Conservation (phyloP, 2,113 vertebrate species). For the Hydrochoerus hydrochaeris region DNA sequence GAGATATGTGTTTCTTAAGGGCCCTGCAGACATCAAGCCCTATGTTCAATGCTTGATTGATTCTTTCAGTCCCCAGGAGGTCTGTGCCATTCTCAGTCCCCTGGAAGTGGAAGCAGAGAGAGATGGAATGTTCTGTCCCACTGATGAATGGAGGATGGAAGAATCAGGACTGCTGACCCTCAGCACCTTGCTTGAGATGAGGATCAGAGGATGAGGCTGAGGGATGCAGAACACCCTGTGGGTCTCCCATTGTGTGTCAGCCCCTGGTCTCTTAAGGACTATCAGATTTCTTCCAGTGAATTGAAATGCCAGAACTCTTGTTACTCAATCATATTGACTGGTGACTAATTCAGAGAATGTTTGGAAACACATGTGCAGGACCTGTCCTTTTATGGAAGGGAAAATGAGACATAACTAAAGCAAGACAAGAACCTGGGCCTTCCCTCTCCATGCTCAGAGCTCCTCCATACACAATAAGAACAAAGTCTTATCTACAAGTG, state of each 20-base stretch:
- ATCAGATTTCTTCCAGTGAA: not conserved
- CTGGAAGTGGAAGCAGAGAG: not conserved
- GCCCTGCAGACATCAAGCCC: accelerated
- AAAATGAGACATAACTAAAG: not conserved
- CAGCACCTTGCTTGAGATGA: not conserved
- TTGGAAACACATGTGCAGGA: not conserved
- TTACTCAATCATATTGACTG: not conserved
- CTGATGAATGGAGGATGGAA: not conserved
- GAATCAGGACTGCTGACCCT: not conserved
- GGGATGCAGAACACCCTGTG: accelerated
- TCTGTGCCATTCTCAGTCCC: not conserved
- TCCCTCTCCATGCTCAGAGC: no score
- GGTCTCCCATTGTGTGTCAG: accelerated
- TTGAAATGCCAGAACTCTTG: not conserved
- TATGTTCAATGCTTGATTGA: not conserved
- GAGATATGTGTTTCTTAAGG: accelerated
- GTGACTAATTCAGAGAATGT: not conserved
- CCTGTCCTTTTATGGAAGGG: not conserved
- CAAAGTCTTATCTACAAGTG: not conserved
- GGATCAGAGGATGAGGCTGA: no score
- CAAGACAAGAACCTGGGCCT: not conserved
- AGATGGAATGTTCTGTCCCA: not conserved
- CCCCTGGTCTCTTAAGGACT: not conserved
- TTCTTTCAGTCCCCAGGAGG: not conserved
- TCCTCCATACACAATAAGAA: not conserved